Percentiles rank a stretch among this genome's conserved stretches.
These are phyloP conservation scores for Drosophila kurseongensis DNA, from an alignment of 1,140 invertebrate genomes.

Conservation along the genomic window DNA sequence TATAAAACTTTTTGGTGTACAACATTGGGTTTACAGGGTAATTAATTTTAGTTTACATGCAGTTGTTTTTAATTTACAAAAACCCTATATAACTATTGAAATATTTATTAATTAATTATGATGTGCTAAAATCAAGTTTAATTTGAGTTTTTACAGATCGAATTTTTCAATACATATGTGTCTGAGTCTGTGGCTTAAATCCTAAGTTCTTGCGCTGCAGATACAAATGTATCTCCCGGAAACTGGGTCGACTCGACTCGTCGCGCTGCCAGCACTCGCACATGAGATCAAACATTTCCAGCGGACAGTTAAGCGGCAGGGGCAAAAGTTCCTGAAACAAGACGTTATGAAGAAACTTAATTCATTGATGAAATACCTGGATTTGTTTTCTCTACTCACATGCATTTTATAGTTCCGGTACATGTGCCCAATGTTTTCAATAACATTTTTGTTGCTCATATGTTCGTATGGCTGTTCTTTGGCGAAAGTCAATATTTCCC, in stretches of 20 bases:
- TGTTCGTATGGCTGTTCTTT: conserved; percentile 93
- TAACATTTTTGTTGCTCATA: conserved; percentile 91
- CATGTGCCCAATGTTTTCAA: conserved; percentile 91
- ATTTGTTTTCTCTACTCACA: conserved; percentile 58
- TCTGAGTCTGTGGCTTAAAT: conserved; percentile 87
- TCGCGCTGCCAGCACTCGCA: conserved; percentile 96
- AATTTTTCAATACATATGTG: conserved; percentile 63
- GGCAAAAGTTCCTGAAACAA: conserved; percentile 88
- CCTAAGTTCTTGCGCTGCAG: conserved; percentile 95
- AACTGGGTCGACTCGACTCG: conserved; percentile 93
- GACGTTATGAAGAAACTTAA: not conserved
- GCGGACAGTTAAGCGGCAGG: conserved; percentile 93
- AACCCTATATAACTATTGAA: too few relatives aligned
- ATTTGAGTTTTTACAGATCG: conserved; percentile 1
- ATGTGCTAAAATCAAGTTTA: conserved; percentile 56
- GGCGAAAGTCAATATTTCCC: conserved; percentile 95
- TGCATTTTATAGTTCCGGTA: conserved; percentile 88
- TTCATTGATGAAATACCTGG: too few relatives aligned
- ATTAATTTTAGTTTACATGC: not conserved
- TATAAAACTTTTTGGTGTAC: too few relatives aligned
- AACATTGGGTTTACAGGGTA: too few relatives aligned
- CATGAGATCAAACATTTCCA: conserved; percentile 97
- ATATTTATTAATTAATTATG: conserved; percentile 6
- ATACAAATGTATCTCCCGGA: conserved; percentile 96
- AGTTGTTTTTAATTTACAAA: not conserved